A percentile compares a stretch with the other conserved stretches of the same genome.
These are phyloP conservation scores for Cataglyphis hispanica DNA, from an alignment of 1,140 invertebrate species.

Conservation along the genomic window DNA sequence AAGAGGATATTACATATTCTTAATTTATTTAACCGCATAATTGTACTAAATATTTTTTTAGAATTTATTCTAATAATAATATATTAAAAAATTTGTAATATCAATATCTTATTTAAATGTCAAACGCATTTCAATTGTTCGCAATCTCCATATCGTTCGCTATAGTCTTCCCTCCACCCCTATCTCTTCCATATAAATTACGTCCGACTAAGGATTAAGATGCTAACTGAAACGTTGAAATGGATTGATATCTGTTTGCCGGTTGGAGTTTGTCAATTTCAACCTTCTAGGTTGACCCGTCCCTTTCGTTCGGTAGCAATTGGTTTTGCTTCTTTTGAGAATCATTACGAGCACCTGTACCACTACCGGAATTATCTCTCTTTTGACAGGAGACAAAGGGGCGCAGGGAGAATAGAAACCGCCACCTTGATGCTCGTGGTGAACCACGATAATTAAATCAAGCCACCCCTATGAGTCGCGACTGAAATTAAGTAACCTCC, in stretches of 20 bases:
- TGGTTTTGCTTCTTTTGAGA: constrained; percentile 67
- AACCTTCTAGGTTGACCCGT: not conserved
- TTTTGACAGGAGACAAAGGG: constrained; percentile 48
- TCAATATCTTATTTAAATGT: no score
- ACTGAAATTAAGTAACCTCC: constrained; percentile 72
- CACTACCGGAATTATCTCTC: constrained; percentile 5
- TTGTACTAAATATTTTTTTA: not conserved
- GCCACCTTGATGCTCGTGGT: constrained; percentile 61
- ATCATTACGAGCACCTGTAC: constrained; percentile 60
- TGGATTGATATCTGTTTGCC: constrained; percentile 66
- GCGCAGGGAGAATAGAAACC: constrained; percentile 41
- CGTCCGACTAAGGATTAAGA: not conserved
- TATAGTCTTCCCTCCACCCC: not conserved
- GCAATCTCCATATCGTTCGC: not conserved
- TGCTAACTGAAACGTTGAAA: constrained; percentile 23
- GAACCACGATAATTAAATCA: constrained; percentile 73
- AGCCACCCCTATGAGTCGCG: constrained; percentile 63
- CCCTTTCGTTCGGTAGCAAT: constrained; percentile 39
- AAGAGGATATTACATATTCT: not conserved
- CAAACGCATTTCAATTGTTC: no score
- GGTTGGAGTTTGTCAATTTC: constrained; percentile 35
- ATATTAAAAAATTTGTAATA: not conserved
- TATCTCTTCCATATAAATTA: not conserved
- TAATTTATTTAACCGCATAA: not conserved
- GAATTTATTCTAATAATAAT: not conserved